phyloP scores from a whole-genome alignment of 2,797 vertebrate species.

The Diplodus sargus region DNA sequence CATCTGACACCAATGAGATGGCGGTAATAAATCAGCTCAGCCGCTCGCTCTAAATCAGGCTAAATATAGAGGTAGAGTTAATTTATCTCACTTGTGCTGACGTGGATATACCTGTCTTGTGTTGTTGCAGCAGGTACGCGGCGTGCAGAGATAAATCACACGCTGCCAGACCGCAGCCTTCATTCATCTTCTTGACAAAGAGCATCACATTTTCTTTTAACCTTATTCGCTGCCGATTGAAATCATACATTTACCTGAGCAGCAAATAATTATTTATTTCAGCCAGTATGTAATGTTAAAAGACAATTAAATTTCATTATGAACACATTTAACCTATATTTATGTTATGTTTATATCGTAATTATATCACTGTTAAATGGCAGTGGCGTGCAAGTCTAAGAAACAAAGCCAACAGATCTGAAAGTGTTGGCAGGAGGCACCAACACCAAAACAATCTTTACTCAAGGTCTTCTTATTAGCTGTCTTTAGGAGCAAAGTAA shows the following conservation, averaged over 20 bases:
- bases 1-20: constrained; percentile 52
- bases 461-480: no score
- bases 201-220: constrained; percentile 2
- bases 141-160: constrained; percentile 67
- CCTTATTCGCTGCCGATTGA: neutral
- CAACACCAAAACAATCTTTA: no score
- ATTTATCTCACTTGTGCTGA: constrained; percentile 76
- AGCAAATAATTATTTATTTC: neutral
- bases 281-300: neutral
- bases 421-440: neutral
- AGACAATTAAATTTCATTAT: neutral
- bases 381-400: no score
- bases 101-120: constrained; percentile 52
- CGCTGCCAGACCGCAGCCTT: constrained; percentile 37
- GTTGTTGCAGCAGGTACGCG: constrained; percentile 42
- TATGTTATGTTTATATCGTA: neutral
- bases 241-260: neutral
- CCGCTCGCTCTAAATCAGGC: constrained; percentile 53
- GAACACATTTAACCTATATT: no score
- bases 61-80: constrained; percentile 64
- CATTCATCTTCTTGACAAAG: constrained; percentile 46
- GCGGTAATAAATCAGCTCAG: constrained; percentile 69
- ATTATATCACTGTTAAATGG: no score
- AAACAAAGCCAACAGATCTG: neutral
- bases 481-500: no score